Evolutionary conservation across 2,888 invertebrate genomes (phyloP), one percentile per base, ranked within the genome.

Genomic region (Dromius quadrimaculatus): DNA sequence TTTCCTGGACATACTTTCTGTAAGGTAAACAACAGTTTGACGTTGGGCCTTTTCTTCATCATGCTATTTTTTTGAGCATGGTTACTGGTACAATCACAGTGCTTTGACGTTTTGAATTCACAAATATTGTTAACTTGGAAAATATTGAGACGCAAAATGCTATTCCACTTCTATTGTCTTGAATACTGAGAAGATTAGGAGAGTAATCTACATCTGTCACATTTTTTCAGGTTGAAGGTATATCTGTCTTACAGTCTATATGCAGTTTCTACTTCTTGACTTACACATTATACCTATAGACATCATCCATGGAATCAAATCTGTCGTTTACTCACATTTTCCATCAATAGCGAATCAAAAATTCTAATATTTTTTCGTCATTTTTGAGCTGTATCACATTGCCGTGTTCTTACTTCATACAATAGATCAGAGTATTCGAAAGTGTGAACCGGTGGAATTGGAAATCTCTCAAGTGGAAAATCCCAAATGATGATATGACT

Each of bases 21-120:
- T 15, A 54, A 54, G 28, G 6, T 54, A 54, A 54, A 54, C 50
- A 54, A 54, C 50, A 28, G 50, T 28, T 54, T 47, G 23, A 28
- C 23, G 5, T 54, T 54, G 1, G 15, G 15, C 1, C 28, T 54
- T 13, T 28, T 6, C 15, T 4, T 28, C 17, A 9, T n/a, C 28
- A 28, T 6, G 15, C 28, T 28, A 19, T 8, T 45, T 8, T 47
- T 13, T 3, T 8, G 15, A 28, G 50, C 47, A 23, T 13, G 23
- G 1, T 47, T 23, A 15, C 15, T 15, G 11, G 50, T 28, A 28
- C 28, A 23, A 54, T 54, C 50, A 54, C 50, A 54, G 50, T 28
- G 15, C 50, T 28, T 28, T 28, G 28, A 54, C 17, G 17, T 28
- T 50, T 54, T 54, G 28, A 54, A 15, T 54, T 28, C n/a, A n/a